A percentile compares a stretch with the other conserved stretches of the same genome.
Evolutionary conservation across 2,797 vertebrate genomes (phyloP).

Genomic region (Ataeniobius toweri): DNA sequence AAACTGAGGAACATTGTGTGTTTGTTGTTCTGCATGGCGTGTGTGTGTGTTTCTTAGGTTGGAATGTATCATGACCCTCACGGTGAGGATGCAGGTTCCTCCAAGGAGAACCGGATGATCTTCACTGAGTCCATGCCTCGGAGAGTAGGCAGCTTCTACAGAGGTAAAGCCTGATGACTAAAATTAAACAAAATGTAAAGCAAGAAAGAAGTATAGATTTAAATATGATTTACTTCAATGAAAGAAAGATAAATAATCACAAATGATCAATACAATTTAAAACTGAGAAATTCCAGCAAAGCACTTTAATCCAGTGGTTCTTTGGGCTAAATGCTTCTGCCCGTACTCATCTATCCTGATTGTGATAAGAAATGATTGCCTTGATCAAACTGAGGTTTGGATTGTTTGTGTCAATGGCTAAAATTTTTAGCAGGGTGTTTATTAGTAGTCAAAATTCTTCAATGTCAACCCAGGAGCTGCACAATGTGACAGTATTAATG

Average conservation of each 20-base stretch:
- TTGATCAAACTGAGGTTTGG: too few species aligned
- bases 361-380: too few species aligned
- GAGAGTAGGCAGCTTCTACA: constrained; percentile 97
- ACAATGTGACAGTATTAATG: not conserved
- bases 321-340: too few species aligned
- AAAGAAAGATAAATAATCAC: not conserved
- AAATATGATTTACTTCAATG: not conserved
- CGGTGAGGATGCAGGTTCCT: constrained; percentile 88
- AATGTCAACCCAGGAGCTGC: too few species aligned
- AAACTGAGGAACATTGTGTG: constrained; percentile 22
- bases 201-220: not conserved
- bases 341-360: too few species aligned
- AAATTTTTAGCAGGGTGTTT: not conserved
- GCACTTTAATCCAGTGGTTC: not conserved
- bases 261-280: not conserved
- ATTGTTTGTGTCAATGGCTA: too few species aligned
- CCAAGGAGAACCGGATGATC: constrained; percentile 95
- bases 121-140: constrained; percentile 97
- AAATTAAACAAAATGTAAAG: not conserved
- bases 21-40: constrained; percentile 21
- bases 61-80: constrained; percentile 93
- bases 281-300: not conserved
- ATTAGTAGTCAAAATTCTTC: not conserved
- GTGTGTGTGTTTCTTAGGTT: constrained; percentile 76
- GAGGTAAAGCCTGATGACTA: constrained; percentile 81